Evolutionary conservation across 2,113 vertebrate species (phyloP).

Genomic region (Aspiorhynchus laticeps): DNA sequence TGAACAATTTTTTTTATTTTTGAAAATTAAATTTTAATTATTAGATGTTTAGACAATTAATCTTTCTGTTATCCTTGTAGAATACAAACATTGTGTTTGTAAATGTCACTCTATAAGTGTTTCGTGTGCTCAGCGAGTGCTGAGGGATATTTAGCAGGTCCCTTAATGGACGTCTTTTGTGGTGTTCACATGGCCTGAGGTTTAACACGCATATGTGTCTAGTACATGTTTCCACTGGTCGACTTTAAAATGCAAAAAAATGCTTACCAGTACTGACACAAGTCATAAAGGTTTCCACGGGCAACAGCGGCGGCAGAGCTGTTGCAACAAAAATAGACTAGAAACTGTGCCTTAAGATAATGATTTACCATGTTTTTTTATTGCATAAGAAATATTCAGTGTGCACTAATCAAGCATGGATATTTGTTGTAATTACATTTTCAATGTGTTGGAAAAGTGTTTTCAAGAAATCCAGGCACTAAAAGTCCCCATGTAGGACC

Average conservation of each 20-base stretch:
- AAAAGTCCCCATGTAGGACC: background rate
- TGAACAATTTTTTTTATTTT: background rate
- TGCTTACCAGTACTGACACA: background rate
- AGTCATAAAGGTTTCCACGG: conserved; percentile 17
- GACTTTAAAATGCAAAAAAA: background rate
- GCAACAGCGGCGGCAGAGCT: background rate
- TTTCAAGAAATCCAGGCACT: background rate
- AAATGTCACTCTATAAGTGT: too few species aligned
- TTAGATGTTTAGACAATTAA: background rate
- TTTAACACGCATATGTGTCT: background rate
- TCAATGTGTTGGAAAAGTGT: background rate
- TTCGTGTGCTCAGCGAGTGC: background rate
- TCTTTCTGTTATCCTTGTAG: background rate
- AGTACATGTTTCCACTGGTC: conserved; percentile 17
- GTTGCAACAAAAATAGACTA: conserved; percentile 17
- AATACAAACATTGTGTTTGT: background rate
- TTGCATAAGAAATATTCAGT: background rate
- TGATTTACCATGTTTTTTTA: background rate
- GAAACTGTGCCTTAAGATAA: background rate
- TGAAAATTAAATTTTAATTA: background rate
- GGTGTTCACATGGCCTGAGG: background rate
- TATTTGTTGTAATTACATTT: background rate
- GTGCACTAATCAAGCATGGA: background rate
- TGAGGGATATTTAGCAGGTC: background rate
- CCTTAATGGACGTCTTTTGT: background rate